phyloP scores from a whole-genome alignment of 2,113 vertebrate species.

The Actenoides hombroni region DNA sequence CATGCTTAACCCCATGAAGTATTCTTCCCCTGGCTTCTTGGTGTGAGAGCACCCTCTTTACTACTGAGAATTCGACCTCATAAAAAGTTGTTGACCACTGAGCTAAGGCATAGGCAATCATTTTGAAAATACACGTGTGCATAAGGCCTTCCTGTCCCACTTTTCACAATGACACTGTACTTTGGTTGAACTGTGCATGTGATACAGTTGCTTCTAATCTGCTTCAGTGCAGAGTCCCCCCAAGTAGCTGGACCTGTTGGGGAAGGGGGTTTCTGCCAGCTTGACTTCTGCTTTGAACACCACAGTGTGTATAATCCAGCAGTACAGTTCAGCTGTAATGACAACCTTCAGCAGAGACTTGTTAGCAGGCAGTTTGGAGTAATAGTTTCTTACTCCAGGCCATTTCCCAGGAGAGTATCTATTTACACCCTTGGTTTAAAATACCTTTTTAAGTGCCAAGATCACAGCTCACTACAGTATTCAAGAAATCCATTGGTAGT shows the following conservation, averaged over 20 bases:
- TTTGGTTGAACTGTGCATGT: not conserved
- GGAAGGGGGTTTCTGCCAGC: not conserved
- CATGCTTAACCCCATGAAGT: rapidly evolving
- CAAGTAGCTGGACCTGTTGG: not conserved
- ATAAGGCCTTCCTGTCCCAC: not conserved
- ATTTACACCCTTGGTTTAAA: not conserved
- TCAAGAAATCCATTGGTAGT: not conserved
- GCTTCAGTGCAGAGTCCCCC: too few relatives aligned
- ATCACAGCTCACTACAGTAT: not conserved
- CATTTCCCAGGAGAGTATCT: not conserved
- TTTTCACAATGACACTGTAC: rapidly evolving
- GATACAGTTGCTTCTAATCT: not conserved
- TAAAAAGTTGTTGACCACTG: not conserved
- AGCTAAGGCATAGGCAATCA: not conserved
- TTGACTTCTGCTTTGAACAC: not conserved
- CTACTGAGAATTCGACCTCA: not conserved
- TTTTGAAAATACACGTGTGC: not conserved
- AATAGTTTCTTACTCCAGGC: not conserved
- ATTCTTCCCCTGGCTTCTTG: rapidly evolving
- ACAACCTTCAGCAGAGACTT: not conserved
- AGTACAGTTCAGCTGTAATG: not conserved
- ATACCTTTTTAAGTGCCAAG: not conserved
- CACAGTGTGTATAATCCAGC: not conserved
- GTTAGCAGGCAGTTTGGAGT: not conserved
- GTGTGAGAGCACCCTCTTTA: not conserved